Conservation (phyloP, 2,797 vertebrate species). For the Sternarchorhynchus goeldii region DNA sequence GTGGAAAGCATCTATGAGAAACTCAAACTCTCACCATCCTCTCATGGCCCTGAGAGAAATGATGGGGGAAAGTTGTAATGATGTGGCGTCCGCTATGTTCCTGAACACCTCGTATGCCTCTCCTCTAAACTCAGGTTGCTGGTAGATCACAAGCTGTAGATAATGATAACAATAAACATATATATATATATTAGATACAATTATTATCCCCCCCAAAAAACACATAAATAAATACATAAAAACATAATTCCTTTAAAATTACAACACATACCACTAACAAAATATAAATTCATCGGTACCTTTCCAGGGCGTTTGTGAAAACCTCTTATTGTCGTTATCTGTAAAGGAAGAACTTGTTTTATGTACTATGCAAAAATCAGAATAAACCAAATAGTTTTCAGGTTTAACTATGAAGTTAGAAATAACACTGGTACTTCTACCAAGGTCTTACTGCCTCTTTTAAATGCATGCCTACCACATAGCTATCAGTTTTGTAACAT, state of each 20-base stretch:
- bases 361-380: background rate
- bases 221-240: background rate
- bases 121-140: slow-evolving; percentile 74
- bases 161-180: background rate
- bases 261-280: background rate
- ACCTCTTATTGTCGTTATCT: slow-evolving; percentile 67
- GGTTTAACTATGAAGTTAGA: background rate
- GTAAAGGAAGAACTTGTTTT: slow-evolving; percentile 41
- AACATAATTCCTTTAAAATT: too few relatives aligned
- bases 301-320: slow-evolving; percentile 94
- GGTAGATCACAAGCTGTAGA: slow-evolving; percentile 83
- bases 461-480: background rate
- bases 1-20: background rate
- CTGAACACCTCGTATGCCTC: slow-evolving; percentile 78
- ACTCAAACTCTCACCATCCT: slow-evolving; percentile 84
- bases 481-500: background rate
- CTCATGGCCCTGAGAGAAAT: slow-evolving; percentile 85
- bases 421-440: background rate
- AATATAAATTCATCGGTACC: slow-evolving; percentile 71
- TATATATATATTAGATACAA: background rate
- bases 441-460: too few relatives aligned
- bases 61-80: slow-evolving; percentile 82
- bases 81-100: slow-evolving; percentile 82
- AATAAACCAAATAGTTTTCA: background rate
- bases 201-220: background rate